Evolutionary conservation across 1,140 invertebrate genomes (phyloP), one percentile per base, ranked within the genome.

Genomic region (Aphaenogaster floridana): DNA sequence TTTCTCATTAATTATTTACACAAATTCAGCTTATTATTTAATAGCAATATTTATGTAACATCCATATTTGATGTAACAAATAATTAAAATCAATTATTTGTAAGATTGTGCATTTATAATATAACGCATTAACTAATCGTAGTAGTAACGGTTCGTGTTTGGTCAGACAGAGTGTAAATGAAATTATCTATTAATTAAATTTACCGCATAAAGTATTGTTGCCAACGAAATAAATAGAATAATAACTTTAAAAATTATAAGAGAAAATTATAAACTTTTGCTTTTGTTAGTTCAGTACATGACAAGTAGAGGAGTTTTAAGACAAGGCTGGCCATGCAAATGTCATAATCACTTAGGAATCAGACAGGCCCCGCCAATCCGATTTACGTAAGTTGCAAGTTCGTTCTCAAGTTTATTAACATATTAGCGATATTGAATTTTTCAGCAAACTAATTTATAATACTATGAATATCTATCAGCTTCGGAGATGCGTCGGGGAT

Each of bases 381-480:
- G 15, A 69, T 81, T 45, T 54, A 28, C 9, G 66, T 21, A 66
- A 79, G 34, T 64, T 39, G 28, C 17, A 57, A 17, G 8, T 57
- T 59, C 6, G 39, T 11, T 28, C 36, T 7, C 34, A 39, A 59
- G 21, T 59, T 81, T 71, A 71, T 71, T 61, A 59, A 59, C 42
- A 11, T 50, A 71, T 81, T 69, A 68, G 34, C 34, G 28, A 61
- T 48, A 61, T 57, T 34, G n/a, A 83, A 48, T 74, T 48, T 76
- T 84, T 84, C 39, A 57, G 1, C 9, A 61, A 84, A 84, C 69
- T 84, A 84, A 76, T 84, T 84, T 76, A 84, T 50, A 61, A 74
- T 50, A 39, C 13, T n/a, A 63, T 63, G 42, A 84, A 84, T 76
- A 84, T 76, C 28, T 36, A 76, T 76, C 45, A 81, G 66, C 42